Evolutionary conservation across 2,113 vertebrate species (phyloP).

Genomic region (Aramus guarauna): DNA sequence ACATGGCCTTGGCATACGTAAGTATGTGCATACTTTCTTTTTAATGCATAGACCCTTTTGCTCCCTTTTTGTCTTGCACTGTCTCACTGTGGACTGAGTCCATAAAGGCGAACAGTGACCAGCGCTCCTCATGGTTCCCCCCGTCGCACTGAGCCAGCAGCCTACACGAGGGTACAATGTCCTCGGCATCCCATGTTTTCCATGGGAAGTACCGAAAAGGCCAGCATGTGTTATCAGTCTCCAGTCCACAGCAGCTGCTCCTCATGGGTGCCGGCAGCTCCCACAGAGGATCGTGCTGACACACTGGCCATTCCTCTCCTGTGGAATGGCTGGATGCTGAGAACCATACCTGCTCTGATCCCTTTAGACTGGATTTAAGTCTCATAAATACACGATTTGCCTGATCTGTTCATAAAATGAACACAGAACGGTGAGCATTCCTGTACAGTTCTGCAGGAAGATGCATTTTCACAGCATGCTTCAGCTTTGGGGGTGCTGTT

Average conservation of each 20-base stretch:
- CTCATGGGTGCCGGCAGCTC: rapidly evolving
- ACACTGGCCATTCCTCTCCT: background rate
- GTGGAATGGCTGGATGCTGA: background rate
- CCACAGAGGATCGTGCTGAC: background rate
- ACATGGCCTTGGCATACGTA: background rate
- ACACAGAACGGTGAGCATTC: background rate
- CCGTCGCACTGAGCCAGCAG: background rate
- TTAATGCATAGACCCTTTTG: background rate
- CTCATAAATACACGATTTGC: background rate
- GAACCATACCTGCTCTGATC: background rate
- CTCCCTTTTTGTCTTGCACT: background rate
- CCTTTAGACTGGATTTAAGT: background rate
- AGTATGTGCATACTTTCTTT: background rate
- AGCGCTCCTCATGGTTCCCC: background rate
- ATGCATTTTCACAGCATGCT: background rate
- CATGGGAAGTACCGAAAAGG: background rate
- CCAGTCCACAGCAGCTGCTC: background rate
- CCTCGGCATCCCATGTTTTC: rapidly evolving
- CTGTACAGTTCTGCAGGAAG: background rate
- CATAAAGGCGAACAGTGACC: background rate
- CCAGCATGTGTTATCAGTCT: background rate
- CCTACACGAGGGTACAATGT: background rate
- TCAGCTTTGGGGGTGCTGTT: background rate
- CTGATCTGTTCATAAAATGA: background rate
- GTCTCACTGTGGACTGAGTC: background rate